phyloP scores from a whole-genome alignment of 2,113 vertebrate genomes.

The Antechinus stuartii region DNA sequence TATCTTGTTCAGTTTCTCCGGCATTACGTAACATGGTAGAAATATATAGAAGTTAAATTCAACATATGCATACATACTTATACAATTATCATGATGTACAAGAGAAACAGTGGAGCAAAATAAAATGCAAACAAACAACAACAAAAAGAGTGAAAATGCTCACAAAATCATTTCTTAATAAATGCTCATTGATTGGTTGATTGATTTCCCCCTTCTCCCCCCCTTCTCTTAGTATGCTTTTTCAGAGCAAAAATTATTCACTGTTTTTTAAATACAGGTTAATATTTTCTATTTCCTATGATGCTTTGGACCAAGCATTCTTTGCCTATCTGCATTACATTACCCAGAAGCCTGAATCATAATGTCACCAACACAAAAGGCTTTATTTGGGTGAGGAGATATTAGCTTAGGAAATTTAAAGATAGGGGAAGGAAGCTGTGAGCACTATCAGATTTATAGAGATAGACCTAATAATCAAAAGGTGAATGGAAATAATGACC shows the following conservation, averaged over 20 bases:
- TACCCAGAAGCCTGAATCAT: not conserved
- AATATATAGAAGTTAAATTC: too few relatives aligned
- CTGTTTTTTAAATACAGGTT: not conserved
- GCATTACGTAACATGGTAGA: too few relatives aligned
- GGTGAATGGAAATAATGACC: not conserved
- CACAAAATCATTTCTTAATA: not conserved
- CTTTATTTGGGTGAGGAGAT: not conserved
- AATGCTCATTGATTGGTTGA: not conserved
- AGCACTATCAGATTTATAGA: not conserved
- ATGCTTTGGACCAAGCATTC: not conserved
- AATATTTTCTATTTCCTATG: not conserved
- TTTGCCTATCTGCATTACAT: not conserved
- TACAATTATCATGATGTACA: too few relatives aligned
- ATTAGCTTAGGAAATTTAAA: not conserved
- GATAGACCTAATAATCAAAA: not conserved
- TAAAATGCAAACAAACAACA: too few relatives aligned
- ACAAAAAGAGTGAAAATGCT: too few relatives aligned
- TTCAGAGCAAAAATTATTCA: not conserved
- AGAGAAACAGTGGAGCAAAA: too few relatives aligned
- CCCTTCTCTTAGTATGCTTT: not conserved
- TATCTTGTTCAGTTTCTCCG: too few relatives aligned
- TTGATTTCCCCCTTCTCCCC: not conserved
- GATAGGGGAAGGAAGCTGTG: not conserved
- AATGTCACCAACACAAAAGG: not conserved
- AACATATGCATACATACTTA: too few relatives aligned